Conservation (phyloP, 2,113 vertebrate species). For the Callopanchax toddi region DNA sequence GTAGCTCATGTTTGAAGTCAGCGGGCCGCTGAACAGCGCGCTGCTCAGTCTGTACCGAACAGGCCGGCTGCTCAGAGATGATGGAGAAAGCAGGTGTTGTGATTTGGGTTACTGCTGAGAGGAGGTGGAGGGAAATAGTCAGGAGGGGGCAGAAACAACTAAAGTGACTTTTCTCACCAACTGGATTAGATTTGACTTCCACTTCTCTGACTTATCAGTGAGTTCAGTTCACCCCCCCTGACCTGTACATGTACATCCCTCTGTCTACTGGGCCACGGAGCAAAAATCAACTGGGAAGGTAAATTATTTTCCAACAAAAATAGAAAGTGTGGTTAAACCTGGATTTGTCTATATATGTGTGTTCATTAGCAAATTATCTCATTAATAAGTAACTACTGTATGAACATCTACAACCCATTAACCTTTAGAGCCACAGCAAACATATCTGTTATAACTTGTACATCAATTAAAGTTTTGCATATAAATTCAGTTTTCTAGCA, state of each 20-base stretch:
- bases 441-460: no score
- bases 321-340: not conserved
- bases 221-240: conserved; percentile 37
- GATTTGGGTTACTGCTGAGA: conserved; percentile 44
- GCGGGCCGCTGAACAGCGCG: conserved; percentile 70
- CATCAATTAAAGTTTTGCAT: no score
- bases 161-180: conserved; percentile 28
- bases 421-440: no score
- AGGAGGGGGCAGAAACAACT: conserved; percentile 14
- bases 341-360: no score
- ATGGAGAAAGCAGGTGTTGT: conserved; percentile 79
- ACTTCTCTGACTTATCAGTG: conserved; percentile 13
- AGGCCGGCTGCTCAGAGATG: conserved; percentile 51
- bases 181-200: conserved; percentile 50
- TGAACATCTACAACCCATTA: no score
- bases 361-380: no score
- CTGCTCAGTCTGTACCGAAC: conserved; percentile 61
- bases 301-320: not conserved
- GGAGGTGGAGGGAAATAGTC: conserved; percentile 12
- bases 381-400: no score
- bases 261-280: conserved; percentile 14
- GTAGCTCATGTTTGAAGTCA: conserved; percentile 83
- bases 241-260: conserved; percentile 4
- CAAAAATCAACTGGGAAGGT: not conserved
- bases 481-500: no score